Percentiles rank a stretch among this genome's conserved stretches.
Evolutionary conservation across 2,797 vertebrate species (phyloP).

Genomic region (Dicrostonyx torquatus): DNA sequence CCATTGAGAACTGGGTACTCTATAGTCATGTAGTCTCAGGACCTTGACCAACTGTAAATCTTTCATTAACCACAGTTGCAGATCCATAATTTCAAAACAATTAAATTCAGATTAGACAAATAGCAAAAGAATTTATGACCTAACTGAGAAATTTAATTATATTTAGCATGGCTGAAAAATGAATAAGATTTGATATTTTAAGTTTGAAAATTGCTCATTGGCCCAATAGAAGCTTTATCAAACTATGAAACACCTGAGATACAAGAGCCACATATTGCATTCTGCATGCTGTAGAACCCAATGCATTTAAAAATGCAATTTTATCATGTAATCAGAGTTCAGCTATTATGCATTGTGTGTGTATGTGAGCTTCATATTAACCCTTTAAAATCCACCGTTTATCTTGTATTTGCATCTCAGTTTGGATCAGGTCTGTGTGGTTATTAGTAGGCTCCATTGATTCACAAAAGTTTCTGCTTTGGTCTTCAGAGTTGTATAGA

Average conservation of each 20-base stretch:
- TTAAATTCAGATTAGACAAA: conserved; percentile 5
- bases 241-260: not conserved
- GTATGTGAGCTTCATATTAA: not conserved
- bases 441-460: not conserved
- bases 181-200: not conserved
- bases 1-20: not conserved
- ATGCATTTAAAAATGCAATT: not conserved
- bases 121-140: not conserved
- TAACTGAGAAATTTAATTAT: conserved; percentile 14
- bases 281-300: not conserved
- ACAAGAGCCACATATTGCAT: not conserved
- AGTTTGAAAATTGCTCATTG: not conserved
- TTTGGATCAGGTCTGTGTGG: not conserved
- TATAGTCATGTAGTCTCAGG: not conserved
- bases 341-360: not conserved
- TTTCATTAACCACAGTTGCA: not conserved
- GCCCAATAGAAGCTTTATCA: not conserved
- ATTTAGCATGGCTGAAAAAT: not conserved
- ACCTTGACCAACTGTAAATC: not conserved
- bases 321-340: not conserved
- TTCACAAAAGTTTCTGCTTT: not conserved
- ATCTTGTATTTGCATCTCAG: accelerated
- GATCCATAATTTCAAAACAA: not conserved
- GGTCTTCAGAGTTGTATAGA: not conserved
- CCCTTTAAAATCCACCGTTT: not conserved